Percentiles rank a stretch among this genome's conserved stretches.
phyloP scores from a whole-genome alignment of 2,888 invertebrate species.

The Drosophila setosimentum region DNA sequence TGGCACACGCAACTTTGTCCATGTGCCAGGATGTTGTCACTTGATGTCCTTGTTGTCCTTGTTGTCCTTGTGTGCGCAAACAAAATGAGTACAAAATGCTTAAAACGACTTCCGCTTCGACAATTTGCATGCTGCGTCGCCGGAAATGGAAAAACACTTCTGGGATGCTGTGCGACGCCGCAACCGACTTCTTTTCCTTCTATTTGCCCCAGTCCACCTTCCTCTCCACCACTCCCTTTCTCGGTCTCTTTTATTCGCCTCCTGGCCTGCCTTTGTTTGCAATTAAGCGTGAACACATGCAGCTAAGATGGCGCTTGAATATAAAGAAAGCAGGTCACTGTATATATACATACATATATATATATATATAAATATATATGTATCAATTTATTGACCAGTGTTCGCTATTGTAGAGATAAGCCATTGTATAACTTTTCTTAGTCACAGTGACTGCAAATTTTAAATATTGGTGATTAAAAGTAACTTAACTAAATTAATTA shows the following conservation, averaged over 20 bases:
- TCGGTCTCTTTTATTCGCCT: not conserved
- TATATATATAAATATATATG: not conserved
- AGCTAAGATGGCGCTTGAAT: constrained; percentile 45
- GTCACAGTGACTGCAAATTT: not conserved
- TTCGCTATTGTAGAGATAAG: not conserved
- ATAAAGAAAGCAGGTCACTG: constrained; percentile 66
- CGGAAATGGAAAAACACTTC: constrained; percentile 79
- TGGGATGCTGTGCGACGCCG: constrained; percentile 28
- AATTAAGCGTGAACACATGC: constrained; percentile 77
- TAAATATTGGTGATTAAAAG: not conserved
- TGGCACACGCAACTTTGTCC: constrained; percentile 77
- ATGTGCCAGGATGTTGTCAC: constrained; percentile 77
- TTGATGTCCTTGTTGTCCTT: constrained; percentile 30
- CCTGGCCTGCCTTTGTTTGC: constrained; percentile 55
- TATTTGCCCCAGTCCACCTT: not conserved
- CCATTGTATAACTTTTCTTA: not conserved
- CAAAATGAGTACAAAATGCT: constrained; percentile 81
- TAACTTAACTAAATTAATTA: no score
- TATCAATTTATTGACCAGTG: constrained; percentile 32
- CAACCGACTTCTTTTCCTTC: not conserved
- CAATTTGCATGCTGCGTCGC: constrained; percentile 77
- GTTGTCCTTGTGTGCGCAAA: constrained; percentile 56
- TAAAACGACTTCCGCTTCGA: constrained; percentile 75
- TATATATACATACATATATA: constrained; percentile 35
- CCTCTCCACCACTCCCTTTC: not conserved